phyloP scores from a whole-genome alignment of 2,113 vertebrate genomes.

The Phylloscopus trochilus region DNA sequence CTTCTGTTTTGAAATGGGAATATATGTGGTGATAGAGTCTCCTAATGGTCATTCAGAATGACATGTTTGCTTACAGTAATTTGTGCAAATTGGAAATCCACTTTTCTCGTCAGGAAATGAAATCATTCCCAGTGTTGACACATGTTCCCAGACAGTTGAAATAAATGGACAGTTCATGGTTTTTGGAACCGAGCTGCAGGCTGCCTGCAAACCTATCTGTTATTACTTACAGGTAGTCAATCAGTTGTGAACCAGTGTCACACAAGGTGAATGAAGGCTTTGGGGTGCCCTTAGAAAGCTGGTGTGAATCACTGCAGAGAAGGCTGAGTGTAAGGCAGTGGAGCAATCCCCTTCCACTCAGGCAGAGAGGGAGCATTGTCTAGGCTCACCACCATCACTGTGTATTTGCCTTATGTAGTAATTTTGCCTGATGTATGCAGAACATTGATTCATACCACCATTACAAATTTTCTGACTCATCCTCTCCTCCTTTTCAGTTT shows the following conservation, averaged over 20 bases:
- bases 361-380: neutral
- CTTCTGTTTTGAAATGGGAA: neutral
- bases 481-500: neutral
- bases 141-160: neutral
- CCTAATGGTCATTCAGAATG: neutral
- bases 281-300: neutral
- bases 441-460: neutral
- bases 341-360: neutral
- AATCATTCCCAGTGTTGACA: conserved; percentile 3
- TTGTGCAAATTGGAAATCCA: conserved; percentile 19
- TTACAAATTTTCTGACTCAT: neutral
- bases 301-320: neutral
- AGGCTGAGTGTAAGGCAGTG: neutral
- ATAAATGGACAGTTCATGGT: neutral
- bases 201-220: neutral
- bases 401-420: neutral
- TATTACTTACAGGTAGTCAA: neutral
- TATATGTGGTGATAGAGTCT: neutral
- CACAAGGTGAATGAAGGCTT: neutral
- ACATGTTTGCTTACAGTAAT: conserved; percentile 18
- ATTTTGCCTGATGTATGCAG: neutral
- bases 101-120: conserved; percentile 7
- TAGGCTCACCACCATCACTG: neutral
- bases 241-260: neutral
- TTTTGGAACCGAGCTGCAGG: neutral